Conservation (phyloP, 2,113 vertebrate species). For the Vulpes ferrilata region DNA sequence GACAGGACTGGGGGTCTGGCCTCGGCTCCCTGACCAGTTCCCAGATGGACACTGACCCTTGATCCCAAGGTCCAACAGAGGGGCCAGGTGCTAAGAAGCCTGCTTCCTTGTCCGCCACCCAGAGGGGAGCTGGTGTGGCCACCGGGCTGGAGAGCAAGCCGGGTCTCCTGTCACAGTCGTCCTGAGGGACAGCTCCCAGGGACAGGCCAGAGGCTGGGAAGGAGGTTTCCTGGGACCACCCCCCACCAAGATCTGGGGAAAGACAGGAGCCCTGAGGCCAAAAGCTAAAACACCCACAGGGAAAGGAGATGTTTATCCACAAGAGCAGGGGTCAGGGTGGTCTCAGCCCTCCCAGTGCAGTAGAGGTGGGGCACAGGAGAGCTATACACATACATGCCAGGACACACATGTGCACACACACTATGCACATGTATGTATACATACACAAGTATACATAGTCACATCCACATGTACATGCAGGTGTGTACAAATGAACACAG, state of each 20-base stretch:
- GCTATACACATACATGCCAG: accelerated
- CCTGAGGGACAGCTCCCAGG: too few relatives aligned
- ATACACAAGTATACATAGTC: not conserved
- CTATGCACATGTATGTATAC: accelerated
- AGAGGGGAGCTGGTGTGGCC: not conserved
- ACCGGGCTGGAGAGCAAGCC: accelerated
- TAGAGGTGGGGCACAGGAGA: not conserved
- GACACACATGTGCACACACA: not conserved
- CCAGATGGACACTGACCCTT: too few relatives aligned
- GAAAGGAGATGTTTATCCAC: accelerated
- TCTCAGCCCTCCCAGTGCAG: not conserved
- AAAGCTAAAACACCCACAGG: not conserved
- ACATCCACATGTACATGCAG: accelerated
- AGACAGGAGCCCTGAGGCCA: not conserved
- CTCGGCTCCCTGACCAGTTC: not conserved
- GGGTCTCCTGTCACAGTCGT: not conserved
- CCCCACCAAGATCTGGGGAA: not conserved
- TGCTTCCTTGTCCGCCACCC: accelerated
- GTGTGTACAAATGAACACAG: not conserved
- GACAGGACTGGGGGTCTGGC: not conserved
- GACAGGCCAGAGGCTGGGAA: not conserved
- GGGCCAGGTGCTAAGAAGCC: not conserved
- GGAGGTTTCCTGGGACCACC: not conserved
- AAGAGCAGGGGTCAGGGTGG: too few relatives aligned
- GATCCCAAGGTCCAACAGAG: too few relatives aligned